Conservation (phyloP, 2,797 vertebrate genomes). For the Gymnopithys bicolor region DNA sequence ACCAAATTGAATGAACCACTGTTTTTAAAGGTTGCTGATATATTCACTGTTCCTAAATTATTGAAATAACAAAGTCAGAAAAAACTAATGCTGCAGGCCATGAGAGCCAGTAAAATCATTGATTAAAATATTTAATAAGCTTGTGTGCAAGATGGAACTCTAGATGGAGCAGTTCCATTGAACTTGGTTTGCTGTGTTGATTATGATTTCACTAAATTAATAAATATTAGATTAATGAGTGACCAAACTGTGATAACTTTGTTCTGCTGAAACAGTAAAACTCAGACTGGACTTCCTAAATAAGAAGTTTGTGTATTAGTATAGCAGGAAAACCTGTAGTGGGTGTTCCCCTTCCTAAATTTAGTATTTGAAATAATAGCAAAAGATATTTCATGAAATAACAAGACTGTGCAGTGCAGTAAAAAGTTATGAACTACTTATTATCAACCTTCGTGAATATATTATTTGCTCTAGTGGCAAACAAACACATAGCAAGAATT, state of each 20-base stretch:
- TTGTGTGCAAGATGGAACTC: constrained; percentile 67
- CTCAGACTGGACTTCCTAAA: constrained; percentile 24
- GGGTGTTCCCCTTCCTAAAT: background rate
- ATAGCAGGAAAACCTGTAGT: background rate
- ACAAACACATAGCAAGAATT: background rate
- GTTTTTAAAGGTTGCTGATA: background rate
- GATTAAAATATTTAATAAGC: constrained; percentile 47
- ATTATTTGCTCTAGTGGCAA: background rate
- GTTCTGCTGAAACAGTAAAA: constrained; percentile 28
- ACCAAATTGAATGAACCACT: background rate
- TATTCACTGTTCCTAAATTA: background rate
- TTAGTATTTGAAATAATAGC: constrained; percentile 14
- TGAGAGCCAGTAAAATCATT: background rate
- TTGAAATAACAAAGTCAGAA: background rate
- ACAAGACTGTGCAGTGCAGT: background rate
- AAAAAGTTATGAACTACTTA: background rate
- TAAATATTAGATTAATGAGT: constrained; percentile 17
- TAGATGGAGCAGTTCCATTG: constrained; percentile 80
- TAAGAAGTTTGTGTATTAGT: background rate
- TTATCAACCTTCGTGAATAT: background rate
- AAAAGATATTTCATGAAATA: background rate
- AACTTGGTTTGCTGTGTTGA: constrained; percentile 19
- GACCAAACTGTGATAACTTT: constrained; percentile 13
- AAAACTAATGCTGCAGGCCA: background rate
- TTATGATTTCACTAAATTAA: constrained; percentile 34